A percentile compares a stretch with the other conserved stretches of the same genome.
Conservation (phyloP, 1,140 invertebrate genomes). For the Drosophila ananassae region DNA sequence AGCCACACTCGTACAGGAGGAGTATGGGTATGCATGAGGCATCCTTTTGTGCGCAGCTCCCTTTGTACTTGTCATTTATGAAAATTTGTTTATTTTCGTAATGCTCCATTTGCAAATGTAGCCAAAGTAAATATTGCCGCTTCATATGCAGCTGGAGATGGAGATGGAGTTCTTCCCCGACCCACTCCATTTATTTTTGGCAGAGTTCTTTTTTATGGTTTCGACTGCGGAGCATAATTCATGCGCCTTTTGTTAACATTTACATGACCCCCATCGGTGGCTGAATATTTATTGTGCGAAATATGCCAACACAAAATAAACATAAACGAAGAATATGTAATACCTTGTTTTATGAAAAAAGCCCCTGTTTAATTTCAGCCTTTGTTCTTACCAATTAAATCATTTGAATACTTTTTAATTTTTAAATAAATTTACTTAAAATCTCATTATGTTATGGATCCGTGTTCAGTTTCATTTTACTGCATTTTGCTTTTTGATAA, state of each 20-base stretch:
- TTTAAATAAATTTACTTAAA: not conserved
- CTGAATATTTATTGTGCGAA: slow-evolving; percentile 24
- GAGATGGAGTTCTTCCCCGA: slow-evolving; percentile 9
- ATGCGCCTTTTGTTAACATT: slow-evolving; percentile 63
- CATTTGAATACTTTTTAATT: not conserved
- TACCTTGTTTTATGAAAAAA: not conserved
- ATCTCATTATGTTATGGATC: not conserved
- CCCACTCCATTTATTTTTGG: not conserved
- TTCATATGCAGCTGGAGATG: slow-evolving; percentile 58
- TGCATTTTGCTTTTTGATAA: slow-evolving; percentile 28
- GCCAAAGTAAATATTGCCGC: slow-evolving; percentile 81
- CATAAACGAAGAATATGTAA: slow-evolving; percentile 1
- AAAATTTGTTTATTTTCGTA: slow-evolving; percentile 83
- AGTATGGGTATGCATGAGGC: slow-evolving; percentile 14
- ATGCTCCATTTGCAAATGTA: slow-evolving; percentile 83
- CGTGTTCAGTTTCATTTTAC: not conserved
- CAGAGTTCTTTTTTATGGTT: slow-evolving; percentile 56
- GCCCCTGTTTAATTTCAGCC: not conserved
- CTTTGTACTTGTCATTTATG: slow-evolving; percentile 82
- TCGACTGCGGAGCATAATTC: slow-evolving; percentile 68
- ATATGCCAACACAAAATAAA: slow-evolving; percentile 8
- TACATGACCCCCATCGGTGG: slow-evolving; percentile 29
- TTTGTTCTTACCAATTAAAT: not conserved
- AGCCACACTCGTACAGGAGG: not conserved
- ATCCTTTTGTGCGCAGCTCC: slow-evolving; percentile 67